phyloP scores from a whole-genome alignment of 2,888 invertebrate species.

The Folsomia manolachei region DNA sequence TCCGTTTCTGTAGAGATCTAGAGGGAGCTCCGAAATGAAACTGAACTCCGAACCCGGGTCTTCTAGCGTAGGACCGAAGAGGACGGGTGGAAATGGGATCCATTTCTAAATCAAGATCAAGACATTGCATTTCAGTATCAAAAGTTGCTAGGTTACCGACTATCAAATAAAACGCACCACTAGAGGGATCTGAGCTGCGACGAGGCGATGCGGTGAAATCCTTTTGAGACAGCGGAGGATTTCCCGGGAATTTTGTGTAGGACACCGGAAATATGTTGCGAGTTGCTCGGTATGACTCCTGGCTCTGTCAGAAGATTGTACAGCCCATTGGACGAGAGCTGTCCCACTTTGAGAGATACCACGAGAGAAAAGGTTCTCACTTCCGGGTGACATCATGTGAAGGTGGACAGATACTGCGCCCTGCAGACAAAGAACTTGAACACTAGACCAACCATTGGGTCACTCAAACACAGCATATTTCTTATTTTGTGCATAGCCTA shows the following conservation, averaged over 20 bases:
- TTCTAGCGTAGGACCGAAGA: neutral
- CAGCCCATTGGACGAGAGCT: neutral
- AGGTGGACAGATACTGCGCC: slow-evolving; percentile 24
- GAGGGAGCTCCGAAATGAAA: neutral
- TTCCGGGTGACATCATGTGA: slow-evolving; percentile 28
- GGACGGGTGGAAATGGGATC: neutral
- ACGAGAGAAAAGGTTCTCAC: neutral
- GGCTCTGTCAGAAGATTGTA: neutral
- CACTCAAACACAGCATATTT: no score
- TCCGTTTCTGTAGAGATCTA: neutral
- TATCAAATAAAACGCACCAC: neutral
- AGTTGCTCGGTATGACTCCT: neutral
- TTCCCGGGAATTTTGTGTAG: neutral
- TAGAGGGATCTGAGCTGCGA: neutral
- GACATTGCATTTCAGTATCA: neutral
- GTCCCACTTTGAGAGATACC: neutral
- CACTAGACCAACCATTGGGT: no score
- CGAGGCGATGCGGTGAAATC: neutral
- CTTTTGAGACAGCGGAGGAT: neutral
- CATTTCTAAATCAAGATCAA: no score
- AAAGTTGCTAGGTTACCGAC: no score
- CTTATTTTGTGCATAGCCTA: no score
- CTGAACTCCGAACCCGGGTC: neutral
- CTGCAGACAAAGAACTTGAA: no score
- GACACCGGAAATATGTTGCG: neutral